Evolutionary conservation across 2,888 invertebrate species (phyloP), one percentile per base, ranked within the genome.

Genomic region (Crioceris asparagi): DNA sequence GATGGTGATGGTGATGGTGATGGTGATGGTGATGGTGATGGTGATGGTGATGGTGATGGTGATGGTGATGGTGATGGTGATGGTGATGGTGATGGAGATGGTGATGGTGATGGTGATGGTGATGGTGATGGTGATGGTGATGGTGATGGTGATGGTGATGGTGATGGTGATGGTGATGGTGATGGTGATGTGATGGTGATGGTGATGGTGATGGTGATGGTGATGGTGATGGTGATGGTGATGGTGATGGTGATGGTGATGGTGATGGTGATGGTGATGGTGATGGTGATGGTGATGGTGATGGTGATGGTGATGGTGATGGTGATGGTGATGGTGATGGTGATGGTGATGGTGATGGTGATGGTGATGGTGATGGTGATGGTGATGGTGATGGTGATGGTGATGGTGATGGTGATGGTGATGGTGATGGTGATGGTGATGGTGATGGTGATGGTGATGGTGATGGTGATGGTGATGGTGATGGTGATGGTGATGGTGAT

Each of bases 201-300:
- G n/a, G n/a, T n/a, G n/a, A n/a, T n/a, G n/a, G n/a, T n/a, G n/a
- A n/a, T n/a, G 29, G 12, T 29, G 29, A 29, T 12, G 29, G 12
- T 29, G 29, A 29, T n/a, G 29, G 12, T 11, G 29, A 29, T n/a
- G 29, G 12, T 29, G 29, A 29, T 12, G 29, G 12, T 29, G 29
- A 29, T n/a, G 29, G 12, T 29, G 29, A 29, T n/a, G 29, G 12
- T 29, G 29, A 29, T 12, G 29, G 12, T 29, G 29, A 29, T n/a
- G 29, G 12, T 29, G 29, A 29, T n/a, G 29, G 12, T 11, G 29
- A 29, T n/a, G 29, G 12, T 29, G 29, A 29, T 12, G 29, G 12
- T 29, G 29, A 29, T n/a, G 29, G 12, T 11, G 29, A 29, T n/a
- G 29, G 12, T 29, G 29, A 29, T 12, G 29, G 12, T 29, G 29